These are phyloP conservation scores for Pterois miles DNA, from an alignment of 2,797 vertebrate genomes.

Conservation along the genomic window DNA sequence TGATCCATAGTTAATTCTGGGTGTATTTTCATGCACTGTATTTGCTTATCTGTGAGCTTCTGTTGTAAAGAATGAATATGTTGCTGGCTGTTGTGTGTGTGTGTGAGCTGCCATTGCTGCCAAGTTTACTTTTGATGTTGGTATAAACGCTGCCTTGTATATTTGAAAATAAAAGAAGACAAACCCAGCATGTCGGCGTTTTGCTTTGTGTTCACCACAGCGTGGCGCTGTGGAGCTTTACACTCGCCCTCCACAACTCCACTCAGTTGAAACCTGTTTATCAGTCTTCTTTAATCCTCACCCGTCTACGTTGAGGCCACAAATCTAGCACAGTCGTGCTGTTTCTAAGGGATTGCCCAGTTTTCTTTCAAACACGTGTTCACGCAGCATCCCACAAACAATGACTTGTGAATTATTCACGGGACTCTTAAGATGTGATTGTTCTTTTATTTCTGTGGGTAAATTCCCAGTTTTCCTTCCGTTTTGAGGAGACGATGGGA, in stretches of 20 bases:
- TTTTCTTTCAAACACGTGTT: slow-evolving; percentile 47
- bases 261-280: slow-evolving; percentile 45
- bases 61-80: slow-evolving; percentile 4
- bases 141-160: slow-evolving; percentile 29
- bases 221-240: slow-evolving; percentile 63
- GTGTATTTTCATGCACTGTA: slow-evolving; percentile 19
- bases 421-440: slow-evolving; percentile 58
- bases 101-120: neutral
- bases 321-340: slow-evolving; percentile 69
- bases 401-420: slow-evolving; percentile 69
- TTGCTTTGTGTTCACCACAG: slow-evolving; percentile 35
- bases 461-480: slow-evolving; percentile 75
- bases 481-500: slow-evolving; percentile 50
- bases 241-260: neutral
- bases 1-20: neutral
- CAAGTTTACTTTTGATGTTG: slow-evolving; percentile 33
- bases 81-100: slow-evolving; percentile 2
- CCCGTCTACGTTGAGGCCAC: slow-evolving; percentile 44
- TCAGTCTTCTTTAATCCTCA: slow-evolving; percentile 29
- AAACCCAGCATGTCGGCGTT: neutral
- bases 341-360: slow-evolving; percentile 61
- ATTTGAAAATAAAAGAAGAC: slow-evolving; percentile 50
- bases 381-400: slow-evolving; percentile 51
- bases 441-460: slow-evolving; percentile 67
- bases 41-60: slow-evolving; percentile 44